Base-by-base conservation (phyloP, 2,888 invertebrate genomes). In the Lysandra coridon region DNA sequence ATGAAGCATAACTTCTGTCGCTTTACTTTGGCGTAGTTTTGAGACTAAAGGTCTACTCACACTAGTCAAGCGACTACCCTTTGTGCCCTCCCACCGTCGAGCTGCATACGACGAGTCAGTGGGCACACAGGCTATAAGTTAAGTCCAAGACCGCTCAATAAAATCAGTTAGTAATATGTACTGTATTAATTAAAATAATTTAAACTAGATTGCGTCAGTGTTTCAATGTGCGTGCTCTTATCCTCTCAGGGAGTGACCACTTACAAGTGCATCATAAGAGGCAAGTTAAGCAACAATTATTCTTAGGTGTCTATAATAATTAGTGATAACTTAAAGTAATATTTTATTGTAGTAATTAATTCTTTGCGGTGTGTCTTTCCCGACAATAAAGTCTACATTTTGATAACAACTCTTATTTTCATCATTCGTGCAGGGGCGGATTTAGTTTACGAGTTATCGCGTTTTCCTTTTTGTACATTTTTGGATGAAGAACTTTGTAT, bases 251-350 rank as follows among this genome's bases (percentile, higher is more conserved):
- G 75, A 23, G 75, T 23, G 12, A 49, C 23, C 75, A 49, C 33
- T 76, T 4, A 57, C 57, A 37, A 33, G 69, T 30, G 53, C 17
- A 57, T n/a, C 33, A 76, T 33, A 75, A 33, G 23, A 17, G 49
- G 76, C 76, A 62, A 23, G 53, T 78, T 53, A n/a, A 73, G 62
- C 49, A 62, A 62, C 79, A 79, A 79, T 79, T 79, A 79, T 62
- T 79, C 14, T 62, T 76, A 79, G 75, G 60, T 79, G 75, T 79
- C 75, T 79, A 75, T 79, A 76, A 75, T 79, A 73, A 69, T 69
- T 69, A 69, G 33, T 79, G 62, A 75, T 62, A 40, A 79, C 64
- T 79, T 75, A 57, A 76, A 76, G 14, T 76, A 76, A 74, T 44
- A 74, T 74, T 40, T 74, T 74, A 57, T 57, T 57, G 76, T 76